Conservation (phyloP, 2,888 invertebrate genomes). For the Empis livida region DNA sequence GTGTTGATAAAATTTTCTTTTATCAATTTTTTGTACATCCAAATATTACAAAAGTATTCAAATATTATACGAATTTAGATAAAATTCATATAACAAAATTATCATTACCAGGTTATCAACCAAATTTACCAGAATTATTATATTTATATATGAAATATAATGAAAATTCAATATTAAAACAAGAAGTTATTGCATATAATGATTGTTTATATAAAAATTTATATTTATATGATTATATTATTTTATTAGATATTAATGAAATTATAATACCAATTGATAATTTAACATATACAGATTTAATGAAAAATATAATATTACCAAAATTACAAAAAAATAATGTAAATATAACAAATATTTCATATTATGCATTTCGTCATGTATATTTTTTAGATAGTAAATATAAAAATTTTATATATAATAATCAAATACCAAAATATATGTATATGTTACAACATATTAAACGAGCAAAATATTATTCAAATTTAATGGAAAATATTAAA, state of each 20-base stretch:
- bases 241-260: constrained; percentile 79
- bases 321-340: constrained; percentile 62
- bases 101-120: constrained; percentile 72
- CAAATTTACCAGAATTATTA: constrained; percentile 69
- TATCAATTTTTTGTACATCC: constrained; percentile 78
- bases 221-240: constrained; percentile 73
- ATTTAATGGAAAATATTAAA: constrained; percentile 75
- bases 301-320: constrained; percentile 40
- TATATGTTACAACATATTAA: constrained; percentile 83
- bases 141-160: constrained; percentile 74
- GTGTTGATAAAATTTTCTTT: constrained; percentile 77
- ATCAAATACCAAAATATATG: constrained; percentile 58
- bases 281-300: too few relatives aligned
- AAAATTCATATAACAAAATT: constrained; percentile 58
- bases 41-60: constrained; percentile 62
- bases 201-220: constrained; percentile 85
- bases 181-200: constrained; percentile 87
- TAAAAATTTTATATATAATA: too few relatives aligned
- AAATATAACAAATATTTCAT: constrained; percentile 44
- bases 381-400: constrained; percentile 61
- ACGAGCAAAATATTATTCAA: constrained; percentile 70
- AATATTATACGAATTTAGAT: constrained; percentile 46
- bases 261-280: constrained; percentile 60
- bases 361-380: constrained; percentile 70
- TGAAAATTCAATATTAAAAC: constrained; percentile 75